Percentiles rank a stretch among this genome's conserved stretches.
Evolutionary conservation across 2,113 vertebrate species (phyloP).

Genomic region (Acanthisitta chloris): DNA sequence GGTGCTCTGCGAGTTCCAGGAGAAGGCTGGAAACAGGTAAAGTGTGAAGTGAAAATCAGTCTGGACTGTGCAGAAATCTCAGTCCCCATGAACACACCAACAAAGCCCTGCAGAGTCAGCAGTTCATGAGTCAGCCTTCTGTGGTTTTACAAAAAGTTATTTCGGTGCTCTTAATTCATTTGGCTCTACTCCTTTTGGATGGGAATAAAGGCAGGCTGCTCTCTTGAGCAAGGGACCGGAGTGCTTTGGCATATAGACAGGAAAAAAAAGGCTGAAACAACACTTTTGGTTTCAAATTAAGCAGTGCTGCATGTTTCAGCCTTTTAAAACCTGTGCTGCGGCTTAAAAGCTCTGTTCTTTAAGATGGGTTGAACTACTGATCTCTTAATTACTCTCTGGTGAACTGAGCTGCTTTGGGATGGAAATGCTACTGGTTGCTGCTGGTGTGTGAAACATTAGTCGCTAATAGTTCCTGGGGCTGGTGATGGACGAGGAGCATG

Average conservation of each 20-base stretch:
- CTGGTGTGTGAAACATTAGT: background rate
- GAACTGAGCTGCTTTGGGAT: background rate
- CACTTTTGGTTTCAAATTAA: constrained; percentile 14
- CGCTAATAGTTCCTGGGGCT: background rate
- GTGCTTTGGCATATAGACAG: background rate
- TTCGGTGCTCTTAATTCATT: constrained; percentile 5
- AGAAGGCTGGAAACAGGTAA: background rate
- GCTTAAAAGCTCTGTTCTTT: background rate
- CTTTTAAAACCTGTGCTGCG: background rate
- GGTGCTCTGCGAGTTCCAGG: background rate
- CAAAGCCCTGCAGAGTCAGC: background rate
- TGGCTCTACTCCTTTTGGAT: constrained; percentile 31
- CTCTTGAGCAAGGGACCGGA: background rate
- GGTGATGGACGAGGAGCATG: background rate
- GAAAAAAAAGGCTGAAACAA: constrained; percentile 16
- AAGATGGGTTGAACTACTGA: background rate
- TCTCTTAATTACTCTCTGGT: background rate
- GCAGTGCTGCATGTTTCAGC: background rate
- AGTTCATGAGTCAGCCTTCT: constrained; percentile 24
- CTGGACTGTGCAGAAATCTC: background rate
- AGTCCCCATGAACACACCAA: background rate
- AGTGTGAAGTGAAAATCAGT: background rate
- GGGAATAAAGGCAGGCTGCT: constrained; percentile 16
- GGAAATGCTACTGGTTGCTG: background rate
- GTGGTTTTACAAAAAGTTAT: constrained; percentile 2